Conservation (phyloP, 2,888 invertebrate genomes). For the Diplazon laetatorius region DNA sequence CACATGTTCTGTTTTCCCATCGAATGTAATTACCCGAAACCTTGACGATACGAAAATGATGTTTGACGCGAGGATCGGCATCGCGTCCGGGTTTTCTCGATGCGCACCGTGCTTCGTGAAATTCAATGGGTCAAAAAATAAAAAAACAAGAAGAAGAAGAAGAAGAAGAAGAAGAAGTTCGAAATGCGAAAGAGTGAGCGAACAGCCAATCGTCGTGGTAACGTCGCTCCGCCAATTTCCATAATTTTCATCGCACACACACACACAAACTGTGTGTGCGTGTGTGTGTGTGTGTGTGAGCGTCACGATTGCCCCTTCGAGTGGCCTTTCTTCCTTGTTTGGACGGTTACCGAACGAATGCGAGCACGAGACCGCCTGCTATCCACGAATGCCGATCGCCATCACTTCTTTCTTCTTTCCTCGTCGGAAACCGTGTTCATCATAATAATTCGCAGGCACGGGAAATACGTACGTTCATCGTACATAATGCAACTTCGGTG, state of each 20-base stretch:
- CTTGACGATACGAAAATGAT: slow-evolving; percentile 63
- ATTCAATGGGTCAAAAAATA: slow-evolving; percentile 16
- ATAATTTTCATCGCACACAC: slow-evolving; percentile 61
- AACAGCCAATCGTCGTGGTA: slow-evolving; percentile 40
- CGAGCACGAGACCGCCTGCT: not conserved
- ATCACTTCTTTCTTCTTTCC: not conserved
- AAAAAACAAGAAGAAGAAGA: too few relatives aligned
- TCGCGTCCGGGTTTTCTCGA: not conserved
- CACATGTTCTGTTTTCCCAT: too few relatives aligned
- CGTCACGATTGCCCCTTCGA: not conserved
- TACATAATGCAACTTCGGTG: too few relatives aligned
- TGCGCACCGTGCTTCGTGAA: slow-evolving; percentile 13
- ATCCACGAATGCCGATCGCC: too few relatives aligned
- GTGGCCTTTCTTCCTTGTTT: not conserved
- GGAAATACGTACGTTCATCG: too few relatives aligned
- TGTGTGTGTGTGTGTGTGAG: too few relatives aligned
- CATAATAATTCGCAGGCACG: not conserved
- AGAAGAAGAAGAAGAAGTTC: too few relatives aligned
- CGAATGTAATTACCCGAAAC: slow-evolving; percentile 54
- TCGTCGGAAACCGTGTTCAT: not conserved
- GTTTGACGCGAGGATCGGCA: slow-evolving; percentile 54
- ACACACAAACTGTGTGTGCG: too few relatives aligned
- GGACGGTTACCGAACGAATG: not conserved
- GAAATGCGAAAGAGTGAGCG: slow-evolving; percentile 24
- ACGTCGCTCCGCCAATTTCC: slow-evolving; percentile 61